Evolutionary conservation across 1,140 invertebrate genomes (phyloP).

Genomic region (Pogonomyrmex californicus): DNA sequence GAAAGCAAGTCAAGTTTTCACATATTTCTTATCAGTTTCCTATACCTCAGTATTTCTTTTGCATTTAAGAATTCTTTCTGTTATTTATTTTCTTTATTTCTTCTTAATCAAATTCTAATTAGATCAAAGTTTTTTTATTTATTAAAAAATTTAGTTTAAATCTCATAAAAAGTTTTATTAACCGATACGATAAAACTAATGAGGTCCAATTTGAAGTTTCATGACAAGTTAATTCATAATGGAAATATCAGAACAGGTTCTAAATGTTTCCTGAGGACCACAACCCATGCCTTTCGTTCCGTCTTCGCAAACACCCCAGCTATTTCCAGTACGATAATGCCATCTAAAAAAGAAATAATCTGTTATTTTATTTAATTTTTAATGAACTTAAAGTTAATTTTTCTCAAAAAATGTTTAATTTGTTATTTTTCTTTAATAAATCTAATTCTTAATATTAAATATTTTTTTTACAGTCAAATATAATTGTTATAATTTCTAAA

Average conservation of each 20-base stretch:
- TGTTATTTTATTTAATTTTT: conserved; percentile 14
- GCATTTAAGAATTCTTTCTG: neutral
- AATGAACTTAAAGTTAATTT: neutral
- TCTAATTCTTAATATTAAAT: neutral
- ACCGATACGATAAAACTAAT: neutral
- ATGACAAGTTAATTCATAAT: conserved; percentile 81
- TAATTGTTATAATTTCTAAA: neutral
- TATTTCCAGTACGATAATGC: conserved; percentile 89
- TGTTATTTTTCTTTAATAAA: neutral
- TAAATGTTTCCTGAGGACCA: conserved; percentile 90
- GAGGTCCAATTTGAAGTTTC: neutral
- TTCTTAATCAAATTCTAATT: neutral
- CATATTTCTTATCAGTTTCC: neutral
- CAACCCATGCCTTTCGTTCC: conserved; percentile 87
- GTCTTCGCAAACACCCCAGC: conserved; percentile 87
- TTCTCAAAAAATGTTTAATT: neutral
- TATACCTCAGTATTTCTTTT: neutral
- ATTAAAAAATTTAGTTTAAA: neutral
- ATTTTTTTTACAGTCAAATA: neutral
- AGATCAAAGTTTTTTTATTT: neutral
- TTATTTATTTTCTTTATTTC: neutral
- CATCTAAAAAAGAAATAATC: conserved; percentile 85
- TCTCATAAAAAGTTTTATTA: neutral
- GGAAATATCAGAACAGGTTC: conserved; percentile 90
- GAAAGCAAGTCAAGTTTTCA: neutral